Conservation (phyloP, 2,113 vertebrate genomes). For the Hyperopisus bebe region DNA sequence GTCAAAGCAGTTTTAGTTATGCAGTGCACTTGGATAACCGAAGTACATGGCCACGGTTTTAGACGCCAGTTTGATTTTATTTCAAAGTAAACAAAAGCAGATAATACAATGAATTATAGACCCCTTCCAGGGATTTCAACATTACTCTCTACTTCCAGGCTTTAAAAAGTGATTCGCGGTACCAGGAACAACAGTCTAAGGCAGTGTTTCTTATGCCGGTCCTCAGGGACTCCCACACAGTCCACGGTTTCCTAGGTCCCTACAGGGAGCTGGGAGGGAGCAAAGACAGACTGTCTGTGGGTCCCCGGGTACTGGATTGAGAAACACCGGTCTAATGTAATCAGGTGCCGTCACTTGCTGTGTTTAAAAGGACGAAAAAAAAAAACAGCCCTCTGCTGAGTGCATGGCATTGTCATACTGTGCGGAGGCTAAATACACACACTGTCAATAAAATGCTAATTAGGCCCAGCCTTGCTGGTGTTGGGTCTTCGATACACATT, state of each 20-base stretch:
- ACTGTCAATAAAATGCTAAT: neutral
- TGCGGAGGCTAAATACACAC: neutral
- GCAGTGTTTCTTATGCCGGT: neutral
- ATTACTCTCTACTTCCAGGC: neutral
- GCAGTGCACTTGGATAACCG: neutral
- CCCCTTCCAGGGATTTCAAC: neutral
- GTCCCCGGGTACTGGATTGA: neutral
- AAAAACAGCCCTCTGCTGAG: neutral
- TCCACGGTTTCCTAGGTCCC: neutral
- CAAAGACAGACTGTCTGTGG: neutral
- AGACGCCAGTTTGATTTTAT: neutral
- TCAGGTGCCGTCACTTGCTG: neutral
- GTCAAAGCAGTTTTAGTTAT: neutral
- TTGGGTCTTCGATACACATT: neutral
- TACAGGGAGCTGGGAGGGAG: neutral
- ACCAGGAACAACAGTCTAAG: neutral
- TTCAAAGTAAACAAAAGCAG: constrained; percentile 2
- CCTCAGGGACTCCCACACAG: neutral
- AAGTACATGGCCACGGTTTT: neutral
- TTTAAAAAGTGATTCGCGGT: neutral
- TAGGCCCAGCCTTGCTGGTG: neutral
- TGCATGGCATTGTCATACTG: neutral
- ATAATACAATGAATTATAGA: neutral
- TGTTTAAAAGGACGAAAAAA: neutral
- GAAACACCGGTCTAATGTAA: neutral